Evolutionary conservation across 2,113 vertebrate species (phyloP).

Genomic region (Boulengeromyrus knoepffleri): DNA sequence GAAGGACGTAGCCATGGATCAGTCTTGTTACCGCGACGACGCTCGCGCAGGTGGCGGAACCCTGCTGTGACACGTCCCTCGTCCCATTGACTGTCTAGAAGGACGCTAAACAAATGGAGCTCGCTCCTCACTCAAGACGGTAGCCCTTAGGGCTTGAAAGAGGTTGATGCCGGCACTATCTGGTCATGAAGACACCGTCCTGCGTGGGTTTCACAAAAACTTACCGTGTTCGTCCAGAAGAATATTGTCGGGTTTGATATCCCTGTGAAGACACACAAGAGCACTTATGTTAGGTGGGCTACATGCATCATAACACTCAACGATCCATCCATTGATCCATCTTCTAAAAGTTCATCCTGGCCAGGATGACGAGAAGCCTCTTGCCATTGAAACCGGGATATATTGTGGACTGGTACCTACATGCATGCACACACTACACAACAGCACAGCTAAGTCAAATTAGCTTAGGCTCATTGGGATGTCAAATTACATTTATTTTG

Average conservation of each 20-base stretch:
- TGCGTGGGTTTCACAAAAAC: conserved; percentile 28
- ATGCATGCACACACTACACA: not conserved
- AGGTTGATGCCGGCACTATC: too few relatives aligned
- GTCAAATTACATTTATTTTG: not conserved
- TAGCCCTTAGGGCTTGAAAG: not conserved
- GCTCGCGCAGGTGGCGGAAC: not conserved
- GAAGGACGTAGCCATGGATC: not conserved
- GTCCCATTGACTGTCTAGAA: not conserved
- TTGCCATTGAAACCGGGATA: not conserved
- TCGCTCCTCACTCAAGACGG: not conserved
- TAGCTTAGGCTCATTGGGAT: not conserved
- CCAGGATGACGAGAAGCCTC: not conserved
- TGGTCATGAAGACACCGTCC: too few relatives aligned
- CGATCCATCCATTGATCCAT: not conserved
- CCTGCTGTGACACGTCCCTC: not conserved
- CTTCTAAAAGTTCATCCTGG: not conserved
- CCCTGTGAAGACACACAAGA: conserved; percentile 61
- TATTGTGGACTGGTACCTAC: not conserved
- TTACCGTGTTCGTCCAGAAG: conserved; percentile 94
- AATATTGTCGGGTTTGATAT: conserved; percentile 98
- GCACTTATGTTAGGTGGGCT: conserved; percentile 24
- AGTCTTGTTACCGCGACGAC: conserved; percentile 1
- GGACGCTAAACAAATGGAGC: not conserved
- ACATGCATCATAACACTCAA: not conserved
- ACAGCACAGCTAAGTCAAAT: not conserved